These are phyloP conservation scores for Heliothis peltigera DNA, from an alignment of 2,888 invertebrate genomes.

Conservation along the genomic window DNA sequence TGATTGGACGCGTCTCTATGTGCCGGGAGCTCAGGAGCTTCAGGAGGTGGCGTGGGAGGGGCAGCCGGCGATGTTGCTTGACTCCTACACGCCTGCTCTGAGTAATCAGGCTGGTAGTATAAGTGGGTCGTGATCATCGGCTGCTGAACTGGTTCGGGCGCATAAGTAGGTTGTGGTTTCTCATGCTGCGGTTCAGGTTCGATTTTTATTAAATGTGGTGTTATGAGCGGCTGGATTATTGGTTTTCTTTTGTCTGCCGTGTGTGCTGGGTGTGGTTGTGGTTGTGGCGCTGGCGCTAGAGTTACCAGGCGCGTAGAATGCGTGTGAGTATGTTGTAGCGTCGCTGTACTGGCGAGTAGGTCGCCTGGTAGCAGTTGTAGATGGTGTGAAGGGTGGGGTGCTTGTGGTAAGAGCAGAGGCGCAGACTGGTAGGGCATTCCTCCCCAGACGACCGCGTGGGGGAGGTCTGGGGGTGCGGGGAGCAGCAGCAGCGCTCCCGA, in stretches of 20 bases:
- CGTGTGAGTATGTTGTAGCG: slow-evolving; percentile 92
- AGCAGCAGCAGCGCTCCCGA: slow-evolving; percentile 95
- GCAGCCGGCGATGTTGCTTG: slow-evolving; percentile 91
- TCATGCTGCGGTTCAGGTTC: slow-evolving; percentile 91
- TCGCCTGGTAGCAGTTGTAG: slow-evolving; percentile 92
- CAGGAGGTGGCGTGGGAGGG: slow-evolving; percentile 87
- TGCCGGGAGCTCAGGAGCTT: slow-evolving; percentile 91
- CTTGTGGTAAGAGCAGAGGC: slow-evolving; percentile 81
- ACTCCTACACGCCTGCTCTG: slow-evolving; percentile 87
- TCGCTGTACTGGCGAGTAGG: slow-evolving; percentile 91
- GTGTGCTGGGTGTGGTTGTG: slow-evolving; percentile 76
- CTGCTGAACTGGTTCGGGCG: slow-evolving; percentile 86
- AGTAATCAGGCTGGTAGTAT: slow-evolving; percentile 89
- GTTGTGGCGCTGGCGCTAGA: slow-evolving; percentile 90
- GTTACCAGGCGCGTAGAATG: slow-evolving; percentile 92
- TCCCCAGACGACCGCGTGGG: slow-evolving; percentile 94
- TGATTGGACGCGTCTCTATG: slow-evolving; percentile 95
- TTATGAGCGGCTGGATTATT: slow-evolving; percentile 85
- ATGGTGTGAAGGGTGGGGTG: slow-evolving; percentile 91
- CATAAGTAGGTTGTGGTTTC: slow-evolving; percentile 81
- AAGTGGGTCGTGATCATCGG: slow-evolving; percentile 89
- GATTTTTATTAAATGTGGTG: slow-evolving; percentile 92
- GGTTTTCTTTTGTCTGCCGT: slow-evolving; percentile 83
- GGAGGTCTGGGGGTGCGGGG: slow-evolving; percentile 93
- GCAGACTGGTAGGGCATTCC: slow-evolving; percentile 89